Conservation (phyloP, 92 coral and sea anemone species). For the Phenganax subtilis region DNA sequence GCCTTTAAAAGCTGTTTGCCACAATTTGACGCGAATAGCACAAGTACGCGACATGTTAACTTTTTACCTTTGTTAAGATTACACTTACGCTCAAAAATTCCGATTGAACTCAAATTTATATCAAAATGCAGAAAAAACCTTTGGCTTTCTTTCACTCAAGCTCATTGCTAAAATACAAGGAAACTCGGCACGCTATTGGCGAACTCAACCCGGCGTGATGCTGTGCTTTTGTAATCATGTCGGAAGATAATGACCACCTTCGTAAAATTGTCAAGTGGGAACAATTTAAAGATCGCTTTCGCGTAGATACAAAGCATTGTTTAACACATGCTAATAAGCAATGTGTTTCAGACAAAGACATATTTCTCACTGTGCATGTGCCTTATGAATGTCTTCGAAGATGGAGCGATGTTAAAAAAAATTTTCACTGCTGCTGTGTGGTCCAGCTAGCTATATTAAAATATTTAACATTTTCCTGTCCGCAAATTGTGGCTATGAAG, state of each 20-base stretch:
- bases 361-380: slow-evolving; percentile 36
- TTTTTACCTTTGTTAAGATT: background rate
- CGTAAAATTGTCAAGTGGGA: background rate
- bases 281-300: slow-evolving; percentile 32
- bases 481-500: slow-evolving; percentile 2
- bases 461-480: slow-evolving; percentile 29
- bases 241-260: slow-evolving; percentile 10
- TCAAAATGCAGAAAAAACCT: background rate
- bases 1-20: too few relatives aligned
- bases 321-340: slow-evolving; percentile 26
- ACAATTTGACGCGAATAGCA: background rate
- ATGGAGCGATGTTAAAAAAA: slow-evolving; percentile 34
- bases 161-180: background rate
- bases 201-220: background rate
- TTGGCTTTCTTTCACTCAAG: background rate
- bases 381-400: slow-evolving; percentile 26
- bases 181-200: background rate
- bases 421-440: background rate
- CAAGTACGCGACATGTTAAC: background rate
- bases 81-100: background rate
- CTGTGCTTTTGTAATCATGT: background rate
- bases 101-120: background rate
- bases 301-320: slow-evolving; percentile 33
- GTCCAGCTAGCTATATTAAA: slow-evolving; percentile 29
- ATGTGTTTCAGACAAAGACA: slow-evolving; percentile 26